Evolutionary conservation across 2,888 invertebrate species (phyloP).

Genomic region (Caenorhabditis virilis): DNA sequence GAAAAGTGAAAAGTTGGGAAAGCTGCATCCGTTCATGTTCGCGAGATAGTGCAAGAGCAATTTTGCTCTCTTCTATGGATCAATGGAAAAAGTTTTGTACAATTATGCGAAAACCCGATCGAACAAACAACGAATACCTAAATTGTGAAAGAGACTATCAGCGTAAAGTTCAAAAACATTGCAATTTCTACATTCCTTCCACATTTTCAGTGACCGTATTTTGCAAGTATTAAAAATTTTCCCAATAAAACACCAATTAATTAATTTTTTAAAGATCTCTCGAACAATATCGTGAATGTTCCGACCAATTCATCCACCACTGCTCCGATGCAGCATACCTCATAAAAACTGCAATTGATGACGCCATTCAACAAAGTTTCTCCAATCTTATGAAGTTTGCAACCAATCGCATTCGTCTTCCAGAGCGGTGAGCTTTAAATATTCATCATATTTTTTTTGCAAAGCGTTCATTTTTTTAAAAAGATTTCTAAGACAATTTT

Average conservation of each 20-base stretch:
- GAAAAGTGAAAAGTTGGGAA: conserved; percentile 37
- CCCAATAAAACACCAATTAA: not conserved
- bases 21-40: conserved; percentile 31
- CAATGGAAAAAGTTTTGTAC: conserved; percentile 43
- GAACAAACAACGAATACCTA: conserved; percentile 34
- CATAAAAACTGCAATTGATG: conserved; percentile 27
- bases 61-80: conserved; percentile 36
- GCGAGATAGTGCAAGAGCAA: conserved; percentile 26
- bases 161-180: conserved; percentile 24
- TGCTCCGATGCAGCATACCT: conserved; percentile 32
- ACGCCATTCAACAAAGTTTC: conserved; percentile 28
- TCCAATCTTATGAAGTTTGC: conserved; percentile 29
- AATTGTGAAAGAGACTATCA: conserved; percentile 40
- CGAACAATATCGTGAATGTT: conserved; percentile 29
- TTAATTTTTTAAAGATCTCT: conserved; percentile 16
- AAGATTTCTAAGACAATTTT: not conserved
- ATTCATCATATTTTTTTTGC: not conserved
- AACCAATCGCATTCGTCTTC: conserved; percentile 22
- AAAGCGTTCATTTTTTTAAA: not conserved
- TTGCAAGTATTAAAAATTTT: conserved; percentile 25
- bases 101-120: conserved; percentile 37
- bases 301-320: conserved; percentile 15
- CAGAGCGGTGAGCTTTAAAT: conserved; percentile 14
- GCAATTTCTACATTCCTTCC: conserved; percentile 18
- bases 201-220: conserved; percentile 33